phyloP scores from a whole-genome alignment of 2,888 invertebrate genomes.

The Drosophila paramelanica region DNA sequence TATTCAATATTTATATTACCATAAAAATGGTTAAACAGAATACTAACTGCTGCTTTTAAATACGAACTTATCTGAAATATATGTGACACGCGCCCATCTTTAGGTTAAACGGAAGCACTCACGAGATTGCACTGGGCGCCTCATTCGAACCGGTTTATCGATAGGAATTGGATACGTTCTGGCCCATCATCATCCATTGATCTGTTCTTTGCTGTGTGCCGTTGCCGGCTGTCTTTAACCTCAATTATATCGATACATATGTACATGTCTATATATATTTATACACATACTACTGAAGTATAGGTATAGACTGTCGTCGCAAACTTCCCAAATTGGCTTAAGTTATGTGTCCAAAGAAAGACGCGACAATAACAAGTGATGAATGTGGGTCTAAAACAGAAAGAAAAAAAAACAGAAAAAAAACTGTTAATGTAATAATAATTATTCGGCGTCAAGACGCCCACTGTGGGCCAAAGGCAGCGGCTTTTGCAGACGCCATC shows the following conservation, averaged over 20 bases:
- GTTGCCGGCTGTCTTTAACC: slow-evolving; percentile 33
- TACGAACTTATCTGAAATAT: too few relatives aligned
- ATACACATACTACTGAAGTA: background rate
- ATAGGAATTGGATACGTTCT: slow-evolving; percentile 24
- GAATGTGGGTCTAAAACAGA: slow-evolving; percentile 37
- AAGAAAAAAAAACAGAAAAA: slow-evolving; percentile 15
- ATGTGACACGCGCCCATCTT: background rate
- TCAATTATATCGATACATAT: slow-evolving; percentile 36
- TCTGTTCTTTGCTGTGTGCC: slow-evolving; percentile 12
- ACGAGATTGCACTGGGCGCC: slow-evolving; percentile 6
- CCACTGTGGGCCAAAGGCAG: slow-evolving; percentile 38
- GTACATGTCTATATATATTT: background rate
- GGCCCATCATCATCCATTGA: slow-evolving; percentile 11
- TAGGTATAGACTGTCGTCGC: slow-evolving; percentile 9
- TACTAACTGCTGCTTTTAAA: too few relatives aligned
- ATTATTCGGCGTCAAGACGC: slow-evolving; percentile 56
- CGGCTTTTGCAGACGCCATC: slow-evolving; percentile 5
- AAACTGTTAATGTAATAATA: slow-evolving; percentile 74
- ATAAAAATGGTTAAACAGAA: too few relatives aligned
- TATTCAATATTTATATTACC: too few relatives aligned
- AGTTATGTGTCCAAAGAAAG: slow-evolving; percentile 20
- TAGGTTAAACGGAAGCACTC: background rate
- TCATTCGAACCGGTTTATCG: slow-evolving; percentile 35
- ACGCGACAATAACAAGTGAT: slow-evolving; percentile 22
- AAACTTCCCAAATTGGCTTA: slow-evolving; percentile 70